Conservation (phyloP, 2,113 vertebrate species). For the Benitochromis conjunctus region DNA sequence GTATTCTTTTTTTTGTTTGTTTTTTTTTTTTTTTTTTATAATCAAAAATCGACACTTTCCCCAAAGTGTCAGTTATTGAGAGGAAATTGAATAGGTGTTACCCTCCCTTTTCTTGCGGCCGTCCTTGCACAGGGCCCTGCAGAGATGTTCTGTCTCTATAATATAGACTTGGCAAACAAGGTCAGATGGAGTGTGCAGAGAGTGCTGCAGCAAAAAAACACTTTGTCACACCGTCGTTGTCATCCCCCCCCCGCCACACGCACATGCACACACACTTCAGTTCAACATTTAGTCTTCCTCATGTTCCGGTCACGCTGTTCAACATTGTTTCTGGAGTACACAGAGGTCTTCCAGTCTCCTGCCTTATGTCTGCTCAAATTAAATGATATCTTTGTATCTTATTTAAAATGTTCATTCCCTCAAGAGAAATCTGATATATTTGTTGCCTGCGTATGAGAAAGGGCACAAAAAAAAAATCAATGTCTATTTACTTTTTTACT, state of each 20-base stretch:
- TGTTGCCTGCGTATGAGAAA: neutral
- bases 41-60: neutral
- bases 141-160: neutral
- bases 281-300: neutral
- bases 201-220: neutral
- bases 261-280: neutral
- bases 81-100: neutral
- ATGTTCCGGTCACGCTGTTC: rapidly evolving
- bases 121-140: neutral
- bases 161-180: neutral
- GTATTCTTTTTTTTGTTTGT: neutral
- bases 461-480: neutral
- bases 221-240: neutral
- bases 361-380: neutral
- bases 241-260: neutral
- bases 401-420: neutral
- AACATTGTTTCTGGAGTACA: neutral
- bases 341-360: neutral
- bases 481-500: neutral
- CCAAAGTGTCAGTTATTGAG: neutral
- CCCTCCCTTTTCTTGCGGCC: neutral
- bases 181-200: neutral
- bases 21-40: neutral
- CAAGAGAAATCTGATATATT: neutral
- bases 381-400: neutral